These are phyloP conservation scores for Pristionchus japonicus DNA, from an alignment of 2,888 invertebrate species.

Conservation along the genomic window DNA sequence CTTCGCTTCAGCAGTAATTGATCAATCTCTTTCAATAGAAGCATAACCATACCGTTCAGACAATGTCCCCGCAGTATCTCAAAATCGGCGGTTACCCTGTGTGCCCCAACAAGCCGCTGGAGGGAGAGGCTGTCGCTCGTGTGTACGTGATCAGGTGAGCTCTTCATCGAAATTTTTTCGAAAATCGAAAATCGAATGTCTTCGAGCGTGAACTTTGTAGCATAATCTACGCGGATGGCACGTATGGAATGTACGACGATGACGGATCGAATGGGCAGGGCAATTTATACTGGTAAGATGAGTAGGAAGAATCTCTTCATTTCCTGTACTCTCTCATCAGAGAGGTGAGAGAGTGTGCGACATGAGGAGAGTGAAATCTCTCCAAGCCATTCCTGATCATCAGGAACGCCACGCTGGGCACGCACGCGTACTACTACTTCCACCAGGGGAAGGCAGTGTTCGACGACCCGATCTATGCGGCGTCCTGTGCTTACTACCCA, in stretches of 20 bases:
- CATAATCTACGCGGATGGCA: not conserved
- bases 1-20: not conserved
- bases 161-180: not conserved
- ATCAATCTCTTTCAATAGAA: no score
- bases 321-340: no score
- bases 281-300: not conserved
- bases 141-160: not conserved
- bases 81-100: not conserved
- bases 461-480: not conserved
- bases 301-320: no score
- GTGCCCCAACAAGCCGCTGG: not conserved
- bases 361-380: no score
- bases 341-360: no score
- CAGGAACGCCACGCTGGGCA: not conserved
- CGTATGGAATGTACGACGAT: not conserved
- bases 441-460: not conserved
- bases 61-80: not conserved
- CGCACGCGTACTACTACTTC: not conserved
- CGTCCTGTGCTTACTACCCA: not conserved
- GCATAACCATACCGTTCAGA: no score
- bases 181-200: not conserved
- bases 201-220: not conserved
- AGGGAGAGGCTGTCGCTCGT: not conserved
- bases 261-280: not conserved
- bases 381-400: no score